These are phyloP conservation scores for Dendrolimus kikuchii DNA, from an alignment of 1,140 invertebrate genomes.

Conservation along the genomic window DNA sequence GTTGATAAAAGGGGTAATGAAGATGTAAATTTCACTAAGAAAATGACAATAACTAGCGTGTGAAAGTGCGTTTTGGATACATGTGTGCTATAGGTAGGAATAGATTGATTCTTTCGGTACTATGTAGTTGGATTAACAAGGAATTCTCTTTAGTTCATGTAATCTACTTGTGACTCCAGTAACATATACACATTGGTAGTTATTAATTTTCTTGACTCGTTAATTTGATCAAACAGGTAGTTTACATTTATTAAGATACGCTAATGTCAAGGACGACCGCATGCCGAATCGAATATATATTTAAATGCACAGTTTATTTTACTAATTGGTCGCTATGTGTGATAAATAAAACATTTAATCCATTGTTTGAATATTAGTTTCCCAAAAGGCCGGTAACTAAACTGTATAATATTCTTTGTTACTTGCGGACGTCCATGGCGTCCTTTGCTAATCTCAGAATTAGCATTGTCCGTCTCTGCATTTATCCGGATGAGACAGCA, in stretches of 20 bases:
- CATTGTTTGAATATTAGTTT: too few relatives aligned
- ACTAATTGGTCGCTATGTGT: too few relatives aligned
- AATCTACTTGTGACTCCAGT: too few relatives aligned
- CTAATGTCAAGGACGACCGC: too few relatives aligned
- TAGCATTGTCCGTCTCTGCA: conserved; percentile 44
- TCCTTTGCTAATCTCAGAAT: conserved; percentile 32
- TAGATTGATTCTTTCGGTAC: conserved; percentile 11
- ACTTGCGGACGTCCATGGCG: neutral
- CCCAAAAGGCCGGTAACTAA: neutral
- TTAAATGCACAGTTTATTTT: too few relatives aligned
- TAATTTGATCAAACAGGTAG: too few relatives aligned
- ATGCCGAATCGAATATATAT: too few relatives aligned
- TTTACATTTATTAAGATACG: too few relatives aligned
- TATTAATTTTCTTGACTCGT: too few relatives aligned
- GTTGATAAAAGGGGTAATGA: conserved; percentile 29
- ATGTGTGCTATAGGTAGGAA: conserved; percentile 12
- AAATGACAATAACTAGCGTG: conserved; percentile 36
- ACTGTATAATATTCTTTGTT: neutral
- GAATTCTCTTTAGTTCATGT: too few relatives aligned
- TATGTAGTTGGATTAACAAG: neutral
- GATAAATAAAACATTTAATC: too few relatives aligned
- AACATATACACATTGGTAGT: too few relatives aligned
- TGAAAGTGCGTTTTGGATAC: conserved; percentile 20
- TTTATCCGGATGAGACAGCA: conserved; percentile 54
- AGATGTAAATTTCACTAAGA: conserved; percentile 54